phyloP scores from a whole-genome alignment of 2,797 vertebrate genomes.

The Limosa lapponica region DNA sequence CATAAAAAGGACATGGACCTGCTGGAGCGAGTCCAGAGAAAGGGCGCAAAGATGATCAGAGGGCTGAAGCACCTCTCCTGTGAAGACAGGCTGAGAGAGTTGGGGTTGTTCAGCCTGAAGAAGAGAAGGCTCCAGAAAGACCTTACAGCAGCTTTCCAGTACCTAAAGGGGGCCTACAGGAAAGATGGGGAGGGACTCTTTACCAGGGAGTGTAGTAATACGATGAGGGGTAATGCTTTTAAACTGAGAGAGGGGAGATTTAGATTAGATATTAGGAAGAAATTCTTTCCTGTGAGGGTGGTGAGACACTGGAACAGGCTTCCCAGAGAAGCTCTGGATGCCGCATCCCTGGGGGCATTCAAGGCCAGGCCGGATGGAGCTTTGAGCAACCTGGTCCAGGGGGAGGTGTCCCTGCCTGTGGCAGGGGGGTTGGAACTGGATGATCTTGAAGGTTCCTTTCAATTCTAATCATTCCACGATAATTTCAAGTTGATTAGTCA shows the following conservation, averaged over 20 bases:
- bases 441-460: neutral
- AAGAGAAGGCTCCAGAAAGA: neutral
- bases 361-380: neutral
- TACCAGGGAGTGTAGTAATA: neutral
- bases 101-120: neutral
- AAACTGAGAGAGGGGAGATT: neutral
- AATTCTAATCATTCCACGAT: neutral
- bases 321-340: neutral
- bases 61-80: neutral
- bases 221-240: neutral
- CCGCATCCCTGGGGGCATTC: neutral
- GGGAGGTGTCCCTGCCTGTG: neutral
- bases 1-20: neutral
- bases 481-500: neutral
- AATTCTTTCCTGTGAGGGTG: neutral
- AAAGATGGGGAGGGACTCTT: neutral
- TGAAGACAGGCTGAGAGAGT: neutral
- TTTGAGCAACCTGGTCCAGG: neutral
- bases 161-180: neutral
- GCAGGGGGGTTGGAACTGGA: neutral
- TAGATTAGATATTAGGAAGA: neutral
- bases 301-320: neutral
- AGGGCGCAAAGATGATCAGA: neutral
- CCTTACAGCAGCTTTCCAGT: neutral
- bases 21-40: neutral